Base-by-base conservation (phyloP, 2,888 invertebrate species). In the Limulus polyphemus region DNA sequence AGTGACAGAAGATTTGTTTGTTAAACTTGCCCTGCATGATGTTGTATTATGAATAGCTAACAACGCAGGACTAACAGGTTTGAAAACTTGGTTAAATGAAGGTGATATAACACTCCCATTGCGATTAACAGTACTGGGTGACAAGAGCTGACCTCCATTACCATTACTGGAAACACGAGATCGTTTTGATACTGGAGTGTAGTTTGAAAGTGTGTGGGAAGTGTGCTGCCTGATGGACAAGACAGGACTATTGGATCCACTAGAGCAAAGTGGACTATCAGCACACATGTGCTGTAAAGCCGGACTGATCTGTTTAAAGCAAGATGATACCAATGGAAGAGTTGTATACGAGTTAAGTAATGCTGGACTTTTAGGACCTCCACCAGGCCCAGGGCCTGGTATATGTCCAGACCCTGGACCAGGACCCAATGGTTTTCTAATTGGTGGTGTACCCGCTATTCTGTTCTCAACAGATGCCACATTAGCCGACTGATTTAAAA, bases 401-500 rank as follows among this genome's bases (percentile, higher is more conserved):
- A 68, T 67, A 54, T 63, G 56, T 10, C 70, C 68, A 50, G 69
- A 68, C 32, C 70, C 70, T 55, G 70, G 70, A 32, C 69, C 67
- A 55, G 67, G 67, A 63, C 65, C 65, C 51, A 60, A 49, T 11
- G 59, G 58, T 58, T 61, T 59, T 47, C 59, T 59, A 10, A 51
- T 32, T 51, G 57, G 60, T 47, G 61, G 59, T 32, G 62, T 55
- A 14, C 62, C 61, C 11, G 63, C 67, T 64, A 70, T 69, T 62
- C 69, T 69, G 61, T 74, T 74, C 63, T 75, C 74, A 71, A 73
- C 70, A 52, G 69, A 32, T 50, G 65, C 57, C 10, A 57, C 49
- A 56, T 58, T 58, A 54, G 62, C 60, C 46, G 65, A 57, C 47
- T 65, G 63, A 47, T 71, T 70, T 59, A 69, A 68, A 48, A 90